Conservation (phyloP, 2,888 invertebrate genomes). For the Orthonychiurus folsomi region DNA sequence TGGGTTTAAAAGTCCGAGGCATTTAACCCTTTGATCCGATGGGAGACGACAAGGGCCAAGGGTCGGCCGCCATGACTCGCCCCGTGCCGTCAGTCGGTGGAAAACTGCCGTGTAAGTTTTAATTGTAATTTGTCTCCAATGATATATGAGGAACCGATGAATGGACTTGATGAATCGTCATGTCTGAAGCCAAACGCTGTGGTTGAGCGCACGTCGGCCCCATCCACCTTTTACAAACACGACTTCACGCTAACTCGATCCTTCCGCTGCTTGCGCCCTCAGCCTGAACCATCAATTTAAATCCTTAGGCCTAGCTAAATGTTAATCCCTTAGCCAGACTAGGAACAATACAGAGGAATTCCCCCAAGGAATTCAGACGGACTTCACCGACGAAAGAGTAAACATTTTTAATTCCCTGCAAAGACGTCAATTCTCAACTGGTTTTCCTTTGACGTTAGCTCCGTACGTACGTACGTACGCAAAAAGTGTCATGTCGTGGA, state of each 20-base stretch:
- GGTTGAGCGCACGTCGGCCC: constrained; percentile 18
- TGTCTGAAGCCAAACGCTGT: constrained; percentile 29
- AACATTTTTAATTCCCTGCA: background rate
- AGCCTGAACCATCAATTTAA: background rate
- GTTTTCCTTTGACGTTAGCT: background rate
- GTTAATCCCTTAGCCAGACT: background rate
- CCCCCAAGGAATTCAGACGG: background rate
- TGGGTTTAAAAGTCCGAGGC: background rate
- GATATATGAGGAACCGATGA: constrained; percentile 19
- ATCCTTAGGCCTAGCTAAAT: background rate
- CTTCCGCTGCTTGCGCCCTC: background rate
- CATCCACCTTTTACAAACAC: background rate
- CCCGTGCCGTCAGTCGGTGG: background rate
- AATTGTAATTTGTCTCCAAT: constrained; percentile 25
- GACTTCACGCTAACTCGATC: background rate
- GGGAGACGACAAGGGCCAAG: background rate
- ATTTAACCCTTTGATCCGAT: background rate
- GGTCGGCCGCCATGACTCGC: background rate
- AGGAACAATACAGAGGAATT: background rate
- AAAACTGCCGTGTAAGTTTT: constrained; percentile 14
- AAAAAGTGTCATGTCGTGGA: background rate
- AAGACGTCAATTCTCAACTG: background rate
- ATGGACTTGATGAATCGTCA: constrained; percentile 32
- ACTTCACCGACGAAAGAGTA: background rate
- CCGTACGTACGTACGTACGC: too few relatives aligned